Conservation (phyloP, 2,797 vertebrate genomes). For the Nothura maculosa region DNA sequence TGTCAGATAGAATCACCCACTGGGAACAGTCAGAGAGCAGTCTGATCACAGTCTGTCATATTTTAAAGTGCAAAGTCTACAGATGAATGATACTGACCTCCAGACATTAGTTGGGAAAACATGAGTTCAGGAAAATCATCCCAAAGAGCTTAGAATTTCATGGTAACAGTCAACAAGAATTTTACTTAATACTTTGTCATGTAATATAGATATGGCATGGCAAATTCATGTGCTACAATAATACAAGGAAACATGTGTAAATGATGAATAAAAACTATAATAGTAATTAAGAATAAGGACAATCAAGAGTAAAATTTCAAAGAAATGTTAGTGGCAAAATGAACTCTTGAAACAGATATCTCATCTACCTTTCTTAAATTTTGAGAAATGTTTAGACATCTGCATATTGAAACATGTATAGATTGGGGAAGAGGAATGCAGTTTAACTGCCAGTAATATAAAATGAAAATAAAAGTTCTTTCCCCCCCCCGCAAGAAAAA, state of each 20-base stretch:
- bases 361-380: neutral
- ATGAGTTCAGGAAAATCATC: neutral
- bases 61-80: constrained; percentile 29
- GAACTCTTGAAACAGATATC: neutral
- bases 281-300: neutral
- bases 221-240: neutral
- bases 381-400: neutral
- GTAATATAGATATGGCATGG: neutral
- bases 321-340: neutral
- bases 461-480: neutral
- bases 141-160: constrained; percentile 4
- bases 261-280: neutral
- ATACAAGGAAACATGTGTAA: neutral
- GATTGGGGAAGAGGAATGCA: neutral
- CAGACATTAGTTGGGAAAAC: neutral
- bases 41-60: constrained; percentile 17
- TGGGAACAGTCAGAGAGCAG: constrained; percentile 21
- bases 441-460: no score
- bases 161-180: neutral
- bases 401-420: neutral
- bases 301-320: neutral
- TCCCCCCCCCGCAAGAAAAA: neutral
- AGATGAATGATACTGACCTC: constrained; percentile 32
- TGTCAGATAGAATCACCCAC: constrained; percentile 43
- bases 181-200: neutral